Evolutionary conservation across 2,888 invertebrate species (phyloP).

Genomic region (Caenorhabditis imperialis): DNA sequence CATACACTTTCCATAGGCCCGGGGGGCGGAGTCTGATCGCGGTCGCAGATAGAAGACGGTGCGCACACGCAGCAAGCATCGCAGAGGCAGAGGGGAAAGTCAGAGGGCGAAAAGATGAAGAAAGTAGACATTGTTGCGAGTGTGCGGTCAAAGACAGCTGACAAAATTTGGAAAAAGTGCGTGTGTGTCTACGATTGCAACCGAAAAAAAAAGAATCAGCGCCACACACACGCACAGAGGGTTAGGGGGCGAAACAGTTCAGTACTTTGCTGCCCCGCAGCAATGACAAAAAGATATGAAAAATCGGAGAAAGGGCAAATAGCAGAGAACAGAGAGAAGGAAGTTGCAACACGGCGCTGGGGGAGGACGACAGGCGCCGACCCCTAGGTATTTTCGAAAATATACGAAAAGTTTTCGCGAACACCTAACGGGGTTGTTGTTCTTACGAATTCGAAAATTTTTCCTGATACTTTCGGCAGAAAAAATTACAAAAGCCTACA

Average conservation of each 20-base stretch:
- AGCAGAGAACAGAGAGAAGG: constrained; percentile 14
- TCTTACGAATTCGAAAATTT: too few species aligned
- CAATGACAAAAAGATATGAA: constrained; percentile 33
- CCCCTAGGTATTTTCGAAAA: constrained; percentile 58
- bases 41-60: constrained; percentile 17
- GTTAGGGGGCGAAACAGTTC: constrained; percentile 30
- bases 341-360: neutral
- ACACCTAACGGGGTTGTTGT: too few species aligned
- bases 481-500: neutral
- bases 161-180: constrained; percentile 46
- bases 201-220: constrained; percentile 4
- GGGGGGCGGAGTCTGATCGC: constrained; percentile 39
- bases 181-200: constrained; percentile 27
- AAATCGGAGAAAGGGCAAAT: constrained; percentile 39
- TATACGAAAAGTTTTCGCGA: constrained; percentile 46
- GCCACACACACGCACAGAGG: constrained; percentile 1
- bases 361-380: too few species aligned
- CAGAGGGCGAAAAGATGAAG: constrained; percentile 10
- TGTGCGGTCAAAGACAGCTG: constrained; percentile 55
- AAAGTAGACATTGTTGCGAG: constrained; percentile 10
- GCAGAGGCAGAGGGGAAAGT: constrained; percentile 1
- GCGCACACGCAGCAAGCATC: constrained; percentile 9
- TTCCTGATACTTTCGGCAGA: too few species aligned
- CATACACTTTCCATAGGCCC: constrained; percentile 4
- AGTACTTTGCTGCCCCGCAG: neutral